Conservation (phyloP, 2,888 invertebrate species). For the Ophion costatus region DNA sequence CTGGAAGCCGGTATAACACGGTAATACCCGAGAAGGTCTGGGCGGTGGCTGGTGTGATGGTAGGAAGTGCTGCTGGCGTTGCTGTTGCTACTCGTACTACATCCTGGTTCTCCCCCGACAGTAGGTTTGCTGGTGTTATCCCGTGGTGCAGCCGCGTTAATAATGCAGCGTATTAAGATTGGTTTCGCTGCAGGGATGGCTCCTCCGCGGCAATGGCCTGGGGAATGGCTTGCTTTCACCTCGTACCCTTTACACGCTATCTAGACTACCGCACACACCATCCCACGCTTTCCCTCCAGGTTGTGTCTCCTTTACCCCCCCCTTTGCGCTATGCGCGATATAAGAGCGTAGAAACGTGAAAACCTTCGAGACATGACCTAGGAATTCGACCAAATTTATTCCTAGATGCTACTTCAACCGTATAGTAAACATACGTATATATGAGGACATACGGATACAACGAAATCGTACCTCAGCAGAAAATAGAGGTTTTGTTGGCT, state of each 20-base stretch:
- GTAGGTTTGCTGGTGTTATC: conserved; percentile 66
- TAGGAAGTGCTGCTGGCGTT: conserved; percentile 39
- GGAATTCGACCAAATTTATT: conserved; percentile 75
- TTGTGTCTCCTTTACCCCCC: background rate
- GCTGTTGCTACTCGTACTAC: conserved; percentile 39
- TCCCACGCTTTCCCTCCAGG: conserved; percentile 23
- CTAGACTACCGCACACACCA: conserved; percentile 39
- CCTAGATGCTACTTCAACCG: conserved; percentile 49
- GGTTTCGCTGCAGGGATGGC: conserved; percentile 74
- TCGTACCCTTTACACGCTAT: conserved; percentile 37
- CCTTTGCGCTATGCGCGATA: conserved; percentile 46
- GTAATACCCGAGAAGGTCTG: conserved; percentile 71
- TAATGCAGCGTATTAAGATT: conserved; percentile 81
- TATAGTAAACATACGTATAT: conserved; percentile 38
- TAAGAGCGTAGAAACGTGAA: conserved; percentile 48
- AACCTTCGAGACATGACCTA: conserved; percentile 79
- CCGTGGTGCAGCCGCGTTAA: conserved; percentile 76
- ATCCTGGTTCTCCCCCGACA: conserved; percentile 32
- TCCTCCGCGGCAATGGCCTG: conserved; percentile 54
- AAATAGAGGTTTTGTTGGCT: conserved; percentile 14
- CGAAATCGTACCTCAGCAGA: conserved; percentile 50
- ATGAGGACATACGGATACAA: conserved; percentile 40
- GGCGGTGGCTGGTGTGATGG: conserved; percentile 34
- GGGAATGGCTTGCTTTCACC: conserved; percentile 61
- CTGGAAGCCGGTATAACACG: conserved; percentile 69